Percentiles rank a stretch among this genome's conserved stretches.
Evolutionary conservation across 2,113 vertebrate genomes (phyloP).

Genomic region (Leucopternis melanops): DNA sequence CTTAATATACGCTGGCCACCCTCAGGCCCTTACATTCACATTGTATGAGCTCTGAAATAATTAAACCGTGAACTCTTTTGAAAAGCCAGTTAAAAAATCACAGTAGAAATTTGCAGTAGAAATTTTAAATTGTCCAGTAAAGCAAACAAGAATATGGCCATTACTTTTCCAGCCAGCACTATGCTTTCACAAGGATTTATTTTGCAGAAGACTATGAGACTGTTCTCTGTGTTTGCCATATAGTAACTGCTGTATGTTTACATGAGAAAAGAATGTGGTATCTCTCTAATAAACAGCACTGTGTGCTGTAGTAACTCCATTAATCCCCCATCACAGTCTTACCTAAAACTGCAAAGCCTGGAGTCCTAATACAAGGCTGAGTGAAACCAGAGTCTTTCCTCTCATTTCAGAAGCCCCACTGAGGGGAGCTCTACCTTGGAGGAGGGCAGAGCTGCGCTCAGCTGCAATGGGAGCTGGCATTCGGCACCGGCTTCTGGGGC

Average conservation of each 20-base stretch:
- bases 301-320: neutral
- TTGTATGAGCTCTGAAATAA: neutral
- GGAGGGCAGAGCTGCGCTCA: neutral
- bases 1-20: neutral
- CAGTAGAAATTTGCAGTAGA: neutral
- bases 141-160: neutral
- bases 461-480: fast-evolving
- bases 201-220: neutral
- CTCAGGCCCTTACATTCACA: neutral
- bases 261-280: neutral
- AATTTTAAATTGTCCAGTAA: neutral
- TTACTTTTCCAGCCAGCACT: neutral
- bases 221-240: neutral
- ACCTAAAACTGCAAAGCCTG: neutral
- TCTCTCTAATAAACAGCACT: neutral
- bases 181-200: neutral
- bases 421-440: neutral
- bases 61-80: neutral
- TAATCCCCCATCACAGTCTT: neutral
- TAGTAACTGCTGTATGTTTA: neutral
- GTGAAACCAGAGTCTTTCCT: neutral
- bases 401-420: neutral
- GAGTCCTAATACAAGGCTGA: neutral
- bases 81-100: neutral
- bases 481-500: fast-evolving